Base-by-base conservation (phyloP, 2,113 vertebrate genomes). In the Cettia cetti region DNA sequence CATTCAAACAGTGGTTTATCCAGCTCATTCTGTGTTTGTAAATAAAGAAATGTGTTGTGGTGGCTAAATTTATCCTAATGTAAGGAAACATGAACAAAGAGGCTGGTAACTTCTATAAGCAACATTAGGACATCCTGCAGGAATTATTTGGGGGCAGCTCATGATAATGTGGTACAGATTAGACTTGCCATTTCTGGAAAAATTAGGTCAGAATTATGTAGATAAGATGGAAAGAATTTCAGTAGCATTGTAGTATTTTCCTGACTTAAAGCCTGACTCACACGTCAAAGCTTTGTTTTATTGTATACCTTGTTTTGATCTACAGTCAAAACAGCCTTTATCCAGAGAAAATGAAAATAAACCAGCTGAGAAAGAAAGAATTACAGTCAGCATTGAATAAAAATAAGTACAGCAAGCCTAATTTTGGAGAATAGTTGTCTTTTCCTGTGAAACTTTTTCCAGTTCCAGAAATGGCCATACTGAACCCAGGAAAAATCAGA, bases 171-270 rank as follows among this genome's bases (percentile, higher is more conserved):
- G 66, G 50, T 85, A 72, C 63, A 94, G 84, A 96, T 96, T 96
- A 94, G 84, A 74, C 82, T 75, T 87, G 63, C 92, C 93, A 70
- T 97, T 94, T 95, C 71, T 96, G 89, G 92, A 96, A 95, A 94
- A 96, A 96, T 77, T 89, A 95, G 85, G 45, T 95, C 93, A 95
- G 87, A 94, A 96, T 71, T 83, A 64, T 94, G 95, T 79, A 96
- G 94, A 95, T 96, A 96, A 95, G 92, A 59, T 81, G 85, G 91
- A 97, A 95, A 71, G 93, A 95, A 97, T 95, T 95, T 92, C 95
- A 94, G 71, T 57, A 85, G 91, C 75, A 91, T 96, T 92, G 93
- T 97, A 92, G 75, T 84, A 93, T 93, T 95, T 94, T 97, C 96
- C 93, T 95, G 86, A 95, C 84, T 93, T 92, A 64, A 78, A 93